These are phyloP conservation scores for Formica aserva DNA, from an alignment of 2,888 invertebrate species.

Conservation along the genomic window DNA sequence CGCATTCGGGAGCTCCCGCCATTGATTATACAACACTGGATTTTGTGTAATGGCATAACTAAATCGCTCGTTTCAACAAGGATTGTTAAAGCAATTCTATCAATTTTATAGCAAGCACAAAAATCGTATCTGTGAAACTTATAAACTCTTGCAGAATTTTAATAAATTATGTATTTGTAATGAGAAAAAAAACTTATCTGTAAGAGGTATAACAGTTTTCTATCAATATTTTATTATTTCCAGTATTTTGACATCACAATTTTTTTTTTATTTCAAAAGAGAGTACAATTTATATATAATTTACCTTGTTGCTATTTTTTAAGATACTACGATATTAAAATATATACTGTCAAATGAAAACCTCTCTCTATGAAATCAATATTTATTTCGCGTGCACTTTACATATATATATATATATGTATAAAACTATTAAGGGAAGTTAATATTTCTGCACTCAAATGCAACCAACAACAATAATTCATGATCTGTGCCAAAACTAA, in stretches of 20 bases:
- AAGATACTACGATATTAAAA: constrained; percentile 15
- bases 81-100: neutral
- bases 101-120: constrained; percentile 5
- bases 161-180: neutral
- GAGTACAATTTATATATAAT: neutral
- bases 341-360: neutral
- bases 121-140: neutral
- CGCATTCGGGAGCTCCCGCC: neutral
- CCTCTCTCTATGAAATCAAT: neutral
- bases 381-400: neutral
- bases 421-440: constrained; percentile 15
- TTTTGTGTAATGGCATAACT: constrained; percentile 22
- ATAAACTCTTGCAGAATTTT: neutral
- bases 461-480: constrained; percentile 17
- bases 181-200: neutral
- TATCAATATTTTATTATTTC: neutral
- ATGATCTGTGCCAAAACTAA: neutral
- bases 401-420: neutral
- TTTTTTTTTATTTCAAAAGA: neutral
- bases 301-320: neutral
- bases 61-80: neutral
- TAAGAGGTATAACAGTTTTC: neutral
- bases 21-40: neutral
- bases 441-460: constrained; percentile 10
- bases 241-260: neutral